phyloP scores from a whole-genome alignment of 2,888 invertebrate genomes.

The Sinohyriopsis cumingii region DNA sequence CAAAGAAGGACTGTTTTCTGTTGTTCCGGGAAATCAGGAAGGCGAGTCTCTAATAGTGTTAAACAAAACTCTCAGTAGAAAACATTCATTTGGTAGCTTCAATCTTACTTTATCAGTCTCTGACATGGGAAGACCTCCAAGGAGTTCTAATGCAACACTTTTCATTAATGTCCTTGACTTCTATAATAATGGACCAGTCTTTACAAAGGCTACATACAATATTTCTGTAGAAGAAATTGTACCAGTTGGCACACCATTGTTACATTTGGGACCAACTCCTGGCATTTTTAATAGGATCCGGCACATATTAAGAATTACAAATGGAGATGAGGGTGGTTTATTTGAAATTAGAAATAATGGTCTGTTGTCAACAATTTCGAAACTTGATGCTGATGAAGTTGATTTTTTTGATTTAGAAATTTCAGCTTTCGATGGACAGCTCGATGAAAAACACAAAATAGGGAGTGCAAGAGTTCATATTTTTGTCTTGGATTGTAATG shows the following conservation, averaged over 20 bases:
- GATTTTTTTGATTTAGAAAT: conserved; percentile 75
- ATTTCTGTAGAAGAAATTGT: conserved; percentile 90
- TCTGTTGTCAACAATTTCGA: conserved; percentile 87
- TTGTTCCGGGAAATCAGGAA: conserved; percentile 68
- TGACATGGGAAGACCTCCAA: conserved; percentile 80
- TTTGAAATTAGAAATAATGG: conserved; percentile 87
- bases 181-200: conserved; percentile 88
- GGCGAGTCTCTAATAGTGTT: conserved; percentile 82
- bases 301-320: conserved; percentile 79
- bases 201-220: conserved; percentile 82
- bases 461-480: conserved; percentile 86
- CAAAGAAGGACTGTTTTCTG: conserved; percentile 89
- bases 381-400: conserved; percentile 88
- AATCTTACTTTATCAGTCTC: conserved; percentile 89
- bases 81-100: conserved; percentile 85
- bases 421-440: conserved; percentile 75
- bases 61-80: conserved; percentile 84
- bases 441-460: conserved; percentile 86
- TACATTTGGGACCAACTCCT: conserved; percentile 72
- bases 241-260: conserved; percentile 88
- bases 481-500: conserved; percentile 91
- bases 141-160: conserved; percentile 74
- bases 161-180: conserved; percentile 86
- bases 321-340: conserved; percentile 87
- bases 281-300: conserved; percentile 81